Base-by-base conservation (phyloP, 2,888 invertebrate species). In the Drosophila differens region DNA sequence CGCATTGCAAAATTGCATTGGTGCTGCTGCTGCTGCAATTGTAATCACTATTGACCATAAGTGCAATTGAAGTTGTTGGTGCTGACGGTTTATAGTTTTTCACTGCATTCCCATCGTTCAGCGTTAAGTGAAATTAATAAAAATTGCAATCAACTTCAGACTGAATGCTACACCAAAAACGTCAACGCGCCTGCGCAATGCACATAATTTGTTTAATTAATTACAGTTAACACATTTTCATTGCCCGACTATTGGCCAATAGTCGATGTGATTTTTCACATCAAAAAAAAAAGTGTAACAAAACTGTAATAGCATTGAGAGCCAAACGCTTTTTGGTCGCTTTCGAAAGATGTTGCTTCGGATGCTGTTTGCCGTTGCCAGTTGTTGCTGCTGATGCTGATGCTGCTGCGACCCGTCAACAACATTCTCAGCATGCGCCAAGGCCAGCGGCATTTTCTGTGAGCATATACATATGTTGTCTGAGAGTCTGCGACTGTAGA, bases 181-280 rank as follows among this genome's bases (percentile, higher is more conserved):
- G 91, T 90, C 91, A 90, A 83, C 72, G 78, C 74, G 74, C 77
- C 90, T 89, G 89, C 77, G 87, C 91, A 90, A 91, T 89, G 64
- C 81, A 90, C 89, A 90, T 88, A 91, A 88, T 88, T 88, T 88
- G 87, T 88, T 91, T 88, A 88, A 88, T 88, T 88, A 91, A 88
- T 88, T 91, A 89, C 80, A 57, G 68, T 75, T 84, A 79, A 86
- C 91, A 88, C 91, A 89, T 91, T 91, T 83, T 81, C 87, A 83
- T 73, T 85, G 69, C 76, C 73, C 79, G 82, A 41, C 71, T 69
- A 85, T 85, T 85, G 84, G 58, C 84, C 75, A 85, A 85, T 58
- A 52, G 47, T n/a, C 64, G 74, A 87, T 86, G 90, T 75, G 91
- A 86, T 87, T 89, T 87, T 89, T 91, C 90, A 82, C 85, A 85